phyloP scores from a whole-genome alignment of 1,140 invertebrate species.

The Caenorhabditis briggsae region DNA sequence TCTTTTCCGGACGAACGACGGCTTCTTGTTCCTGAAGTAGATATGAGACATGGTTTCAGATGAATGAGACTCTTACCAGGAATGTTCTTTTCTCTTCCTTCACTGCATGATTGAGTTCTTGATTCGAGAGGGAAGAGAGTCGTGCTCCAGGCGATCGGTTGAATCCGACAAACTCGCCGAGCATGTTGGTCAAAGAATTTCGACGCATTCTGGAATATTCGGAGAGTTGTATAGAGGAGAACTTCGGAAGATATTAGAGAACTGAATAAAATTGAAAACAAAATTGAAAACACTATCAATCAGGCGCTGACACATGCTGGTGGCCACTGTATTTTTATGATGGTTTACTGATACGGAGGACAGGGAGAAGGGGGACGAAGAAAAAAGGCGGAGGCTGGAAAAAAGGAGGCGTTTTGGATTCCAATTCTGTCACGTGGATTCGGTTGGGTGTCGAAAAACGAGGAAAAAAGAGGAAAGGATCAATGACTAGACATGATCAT shows the following conservation, averaged over 20 bases:
- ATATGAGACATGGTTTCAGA: no score
- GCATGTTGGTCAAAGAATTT: constrained; percentile 45
- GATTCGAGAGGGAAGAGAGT: constrained; percentile 38
- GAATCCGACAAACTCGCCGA: constrained; percentile 41
- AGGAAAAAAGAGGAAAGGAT: constrained; percentile 31
- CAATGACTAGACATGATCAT: constrained; percentile 23
- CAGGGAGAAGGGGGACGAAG: not conserved
- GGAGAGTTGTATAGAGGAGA: not conserved
- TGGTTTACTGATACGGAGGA: constrained; percentile 9
- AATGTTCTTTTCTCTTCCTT: constrained; percentile 33
- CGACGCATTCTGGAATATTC: constrained; percentile 26
- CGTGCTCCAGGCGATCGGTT: constrained; percentile 30
- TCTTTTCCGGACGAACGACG: constrained; percentile 23
- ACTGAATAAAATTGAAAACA: not conserved
- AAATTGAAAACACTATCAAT: constrained; percentile 52
- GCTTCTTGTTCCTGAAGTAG: constrained; percentile 14
- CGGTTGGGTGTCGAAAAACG: not conserved
- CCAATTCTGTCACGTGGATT: constrained; percentile 40
- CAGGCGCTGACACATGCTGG: constrained; percentile 46
- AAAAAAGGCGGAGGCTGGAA: constrained; percentile 45
- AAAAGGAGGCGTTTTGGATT: constrained; percentile 27
- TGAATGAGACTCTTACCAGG: not conserved
- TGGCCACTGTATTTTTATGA: constrained; percentile 42
- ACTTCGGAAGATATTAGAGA: not conserved
- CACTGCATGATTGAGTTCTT: constrained; percentile 29